Evolutionary conservation across 2,888 invertebrate species (phyloP).

Genomic region (Physocephala rufipes): DNA sequence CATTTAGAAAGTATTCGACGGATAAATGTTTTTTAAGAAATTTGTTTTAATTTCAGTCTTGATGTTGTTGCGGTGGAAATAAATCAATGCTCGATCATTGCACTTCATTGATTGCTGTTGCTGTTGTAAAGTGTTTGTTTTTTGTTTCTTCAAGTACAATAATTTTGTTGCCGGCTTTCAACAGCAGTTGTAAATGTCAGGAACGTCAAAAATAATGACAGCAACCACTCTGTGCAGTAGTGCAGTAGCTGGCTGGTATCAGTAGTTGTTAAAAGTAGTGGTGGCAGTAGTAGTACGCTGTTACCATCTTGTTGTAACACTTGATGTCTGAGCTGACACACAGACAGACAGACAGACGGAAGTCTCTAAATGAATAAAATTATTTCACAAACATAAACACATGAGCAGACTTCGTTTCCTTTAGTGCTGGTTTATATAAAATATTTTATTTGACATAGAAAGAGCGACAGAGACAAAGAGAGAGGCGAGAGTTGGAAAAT

Average conservation of each 20-base stretch:
- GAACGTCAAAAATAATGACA: conserved; percentile 42
- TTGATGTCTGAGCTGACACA: background rate
- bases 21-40: too few relatives aligned
- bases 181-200: conserved; percentile 61
- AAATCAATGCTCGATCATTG: background rate
- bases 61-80: too few relatives aligned
- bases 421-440: too few relatives aligned
- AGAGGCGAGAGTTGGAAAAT: too few relatives aligned
- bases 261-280: too few relatives aligned
- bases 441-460: too few relatives aligned
- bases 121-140: background rate
- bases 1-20: too few relatives aligned
- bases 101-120: conserved; percentile 1
- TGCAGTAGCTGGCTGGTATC: too few relatives aligned
- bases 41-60: too few relatives aligned
- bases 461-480: too few relatives aligned
- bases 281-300: conserved; percentile 7
- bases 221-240: background rate
- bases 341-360: background rate
- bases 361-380: conserved; percentile 1
- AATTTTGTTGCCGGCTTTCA: conserved; percentile 53
- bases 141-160: conserved; percentile 4
- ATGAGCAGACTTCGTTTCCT: too few relatives aligned
- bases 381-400: background rate
- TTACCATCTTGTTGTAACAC: background rate